Base-by-base conservation (phyloP, 2,797 vertebrate species). In the Urophycis tenuis region DNA sequence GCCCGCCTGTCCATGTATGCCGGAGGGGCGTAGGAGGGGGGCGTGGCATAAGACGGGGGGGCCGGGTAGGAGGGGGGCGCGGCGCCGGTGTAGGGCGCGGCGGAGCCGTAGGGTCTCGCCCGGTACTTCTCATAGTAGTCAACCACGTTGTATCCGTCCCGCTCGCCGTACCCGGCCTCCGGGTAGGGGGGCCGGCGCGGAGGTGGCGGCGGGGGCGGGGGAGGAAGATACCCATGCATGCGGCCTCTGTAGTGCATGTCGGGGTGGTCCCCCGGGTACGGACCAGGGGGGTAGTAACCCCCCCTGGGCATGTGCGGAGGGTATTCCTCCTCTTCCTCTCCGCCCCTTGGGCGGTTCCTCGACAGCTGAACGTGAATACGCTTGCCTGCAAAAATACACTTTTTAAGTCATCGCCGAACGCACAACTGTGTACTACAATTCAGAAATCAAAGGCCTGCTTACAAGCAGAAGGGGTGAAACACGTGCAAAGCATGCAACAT, bases 311-410 rank as follows among this genome's bases (percentile, higher is more conserved):
- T 89, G 0, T 89, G 91, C 70, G 88, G 91, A 75, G 88, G 91
- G 77, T 92, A 93, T 0, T 85, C 94, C 82, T 96, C 95, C 89
- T 95, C 95, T 17, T 95, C 95, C 0, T 35, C 77, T 11, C 77
- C 89, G 78, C 94, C 95, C 87, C 95, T 91, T 35, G 96, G 95
- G 78, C 95, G 93, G 87, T 96, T 98, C 84, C 96, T 98, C 79
- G 97, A 98, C 80, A 98, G 87, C 87, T 98, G 96, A 88, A 98
- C 96, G 32, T 97, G 95, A 91, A 98, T 97, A 90, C 94, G 89
- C 90, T 97, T 97, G 81, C 95, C 96, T 98, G 84, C 78, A 84
- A 85, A 77, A 82, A 6, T 81, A 45, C 86, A 75, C 72, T 41
- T 74, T 67, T 29, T 7, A 17, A 71, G 33, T 17, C 30, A 32